phyloP scores from a whole-genome alignment of 2,888 invertebrate species.

The Dioctria linearis region DNA sequence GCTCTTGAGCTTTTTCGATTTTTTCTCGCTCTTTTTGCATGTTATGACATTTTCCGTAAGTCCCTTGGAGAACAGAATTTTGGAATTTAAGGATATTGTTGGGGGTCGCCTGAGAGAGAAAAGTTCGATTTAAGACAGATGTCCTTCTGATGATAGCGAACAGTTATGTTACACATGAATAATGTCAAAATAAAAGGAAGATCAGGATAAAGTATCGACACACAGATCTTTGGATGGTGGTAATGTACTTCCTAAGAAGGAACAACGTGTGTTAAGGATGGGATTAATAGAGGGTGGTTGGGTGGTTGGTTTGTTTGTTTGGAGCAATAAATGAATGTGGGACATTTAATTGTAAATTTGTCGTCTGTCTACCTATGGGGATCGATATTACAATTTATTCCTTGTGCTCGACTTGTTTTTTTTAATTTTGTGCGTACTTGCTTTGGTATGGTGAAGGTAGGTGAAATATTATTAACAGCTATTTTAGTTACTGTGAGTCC shows the following conservation, averaged over 20 bases:
- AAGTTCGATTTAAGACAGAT: no score
- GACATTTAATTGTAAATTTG: constrained; percentile 10
- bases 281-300: constrained; percentile 1
- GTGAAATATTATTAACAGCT: no score
- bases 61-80: background rate
- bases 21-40: background rate
- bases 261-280: constrained; percentile 19
- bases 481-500: no score
- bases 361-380: background rate
- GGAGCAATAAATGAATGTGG: constrained; percentile 12
- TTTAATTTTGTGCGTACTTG: background rate
- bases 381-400: no score
- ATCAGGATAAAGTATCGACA: constrained; percentile 2
- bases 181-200: background rate
- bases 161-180: background rate
- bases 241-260: background rate
- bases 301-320: background rate
- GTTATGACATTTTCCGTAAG: constrained; percentile 30
- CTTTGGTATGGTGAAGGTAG: no score
- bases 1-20: constrained; percentile 19
- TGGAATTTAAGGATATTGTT: no score
- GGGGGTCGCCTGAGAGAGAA: background rate
- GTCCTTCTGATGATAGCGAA: no score
- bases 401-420: background rate
- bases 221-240: background rate